Base-by-base conservation (phyloP, 2,888 invertebrate genomes). In the Cartodere bifasciata region DNA sequence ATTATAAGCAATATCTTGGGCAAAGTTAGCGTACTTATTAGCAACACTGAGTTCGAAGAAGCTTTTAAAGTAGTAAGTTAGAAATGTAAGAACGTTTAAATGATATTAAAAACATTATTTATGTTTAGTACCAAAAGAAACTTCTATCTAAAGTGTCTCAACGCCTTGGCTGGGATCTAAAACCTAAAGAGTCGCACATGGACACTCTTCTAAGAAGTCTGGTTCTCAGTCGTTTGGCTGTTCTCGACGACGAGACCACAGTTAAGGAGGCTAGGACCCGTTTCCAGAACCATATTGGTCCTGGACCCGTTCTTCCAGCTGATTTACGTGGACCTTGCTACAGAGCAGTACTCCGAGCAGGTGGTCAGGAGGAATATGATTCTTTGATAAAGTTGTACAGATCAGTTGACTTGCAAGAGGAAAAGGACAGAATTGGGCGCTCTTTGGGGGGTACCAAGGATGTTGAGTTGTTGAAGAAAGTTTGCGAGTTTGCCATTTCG, bases 271-370 rank as follows among this genome's bases (percentile, higher is more conserved):
- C 91, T 1, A 75, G 74, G 49, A 66, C 53, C 40, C 69, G 81
- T 27, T 80, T 77, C 56, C 68, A 70, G 36, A 67, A 65, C 36
- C 90, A 90, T 58, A 55, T 70, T 1, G 61, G 63, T 27, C 75
- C 75, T 13, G 65, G 64, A 41, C 50, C 60, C 25, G 52, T 63
- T 12, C 65, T 90, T 40, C 74, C 82, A 14, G 91, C 91, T n/a
- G 94, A 91, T 66, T 64, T 90, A 43, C 74, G 90, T 38, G 74
- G 75, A 46, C 75, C 84, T 37, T 90, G 90, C 46, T 94, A 92
- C 64, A 76, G 79, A 53, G 85, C 87, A 3, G 84, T 83, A 25
- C 64, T 90, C 32, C 65, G 70, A 41, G 76, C 77, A 11, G 83
- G 75, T 3, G 70, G 82, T 52, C 72, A 72, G 38, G 60, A 64